Evolutionary conservation across 2,888 invertebrate species (phyloP).

Genomic region (Oxytorus armatus): DNA sequence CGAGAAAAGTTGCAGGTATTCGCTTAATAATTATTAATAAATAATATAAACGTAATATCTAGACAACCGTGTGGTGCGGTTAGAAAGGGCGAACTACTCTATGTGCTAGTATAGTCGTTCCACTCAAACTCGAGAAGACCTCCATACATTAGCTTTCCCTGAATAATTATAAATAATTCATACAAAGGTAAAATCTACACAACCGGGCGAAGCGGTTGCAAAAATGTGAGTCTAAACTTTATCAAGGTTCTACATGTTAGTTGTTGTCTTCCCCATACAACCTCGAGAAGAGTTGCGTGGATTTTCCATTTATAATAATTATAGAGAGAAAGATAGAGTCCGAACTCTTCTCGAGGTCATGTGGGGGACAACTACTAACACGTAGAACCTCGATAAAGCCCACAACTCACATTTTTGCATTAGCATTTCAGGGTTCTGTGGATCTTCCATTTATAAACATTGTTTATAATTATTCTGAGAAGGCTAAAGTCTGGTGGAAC

Average conservation of each 20-base stretch:
- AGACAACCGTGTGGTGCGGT: no score
- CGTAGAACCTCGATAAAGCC: background rate
- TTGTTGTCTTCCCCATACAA: background rate
- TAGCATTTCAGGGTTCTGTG: background rate
- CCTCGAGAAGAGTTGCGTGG: background rate
- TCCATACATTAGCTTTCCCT: no score
- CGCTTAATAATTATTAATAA: no score
- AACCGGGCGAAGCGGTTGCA: no score
- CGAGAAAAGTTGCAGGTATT: no score
- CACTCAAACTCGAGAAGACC: no score
- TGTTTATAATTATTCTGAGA: background rate
- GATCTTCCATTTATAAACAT: background rate
- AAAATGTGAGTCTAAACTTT: background rate
- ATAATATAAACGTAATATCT: no score
- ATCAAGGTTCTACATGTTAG: background rate
- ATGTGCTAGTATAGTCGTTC: no score
- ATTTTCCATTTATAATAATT: background rate
- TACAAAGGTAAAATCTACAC: no score
- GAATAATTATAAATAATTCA: no score
- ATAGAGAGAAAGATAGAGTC: background rate
- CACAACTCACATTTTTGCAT: background rate
- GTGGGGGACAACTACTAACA: background rate
- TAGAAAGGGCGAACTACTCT: no score
- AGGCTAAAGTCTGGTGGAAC: background rate
- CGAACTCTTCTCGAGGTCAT: background rate